These are phyloP conservation scores for Drosophila melanogaster DNA, from an alignment of 1,140 invertebrate species.

Conservation along the genomic window DNA sequence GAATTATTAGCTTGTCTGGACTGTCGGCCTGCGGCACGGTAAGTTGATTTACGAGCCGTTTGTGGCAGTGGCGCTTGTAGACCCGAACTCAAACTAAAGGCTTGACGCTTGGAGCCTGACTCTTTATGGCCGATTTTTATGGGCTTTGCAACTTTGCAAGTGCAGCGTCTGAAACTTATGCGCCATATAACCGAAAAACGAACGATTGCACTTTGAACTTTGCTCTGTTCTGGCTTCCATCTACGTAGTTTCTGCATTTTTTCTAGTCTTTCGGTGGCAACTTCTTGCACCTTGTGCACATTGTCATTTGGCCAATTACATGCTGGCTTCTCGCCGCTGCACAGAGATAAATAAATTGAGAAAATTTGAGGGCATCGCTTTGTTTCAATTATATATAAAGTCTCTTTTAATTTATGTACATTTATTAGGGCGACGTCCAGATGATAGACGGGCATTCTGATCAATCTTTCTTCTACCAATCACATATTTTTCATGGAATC, in stretches of 20 bases:
- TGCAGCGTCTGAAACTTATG: slow-evolving; percentile 67
- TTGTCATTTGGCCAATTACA: slow-evolving; percentile 76
- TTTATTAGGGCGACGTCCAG: no score
- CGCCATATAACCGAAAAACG: slow-evolving; percentile 64
- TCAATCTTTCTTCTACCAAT: no score
- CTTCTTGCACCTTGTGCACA: slow-evolving; percentile 62
- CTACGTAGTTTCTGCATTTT: slow-evolving; percentile 24
- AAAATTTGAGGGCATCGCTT: no score
- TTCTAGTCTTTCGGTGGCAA: slow-evolving; percentile 25
- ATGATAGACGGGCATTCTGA: no score
- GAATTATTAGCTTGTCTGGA: slow-evolving; percentile 68
- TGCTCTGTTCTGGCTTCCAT: slow-evolving; percentile 7
- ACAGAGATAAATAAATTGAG: not conserved
- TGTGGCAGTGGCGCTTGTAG: slow-evolving; percentile 38
- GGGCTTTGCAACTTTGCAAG: slow-evolving; percentile 67
- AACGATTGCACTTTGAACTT: slow-evolving; percentile 51
- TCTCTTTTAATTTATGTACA: no score
- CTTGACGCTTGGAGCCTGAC: slow-evolving; percentile 19
- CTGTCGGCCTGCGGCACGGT: slow-evolving; percentile 47
- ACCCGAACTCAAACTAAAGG: not conserved
- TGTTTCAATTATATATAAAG: no score
- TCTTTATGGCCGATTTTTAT: slow-evolving; percentile 76
- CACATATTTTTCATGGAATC: no score
- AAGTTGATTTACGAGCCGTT: slow-evolving; percentile 68
- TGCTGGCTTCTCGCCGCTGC: slow-evolving; percentile 22